These are phyloP conservation scores for Ptychodera flava DNA, from an alignment of 35 echinoderm and acorn worm species.

Conservation along the genomic window DNA sequence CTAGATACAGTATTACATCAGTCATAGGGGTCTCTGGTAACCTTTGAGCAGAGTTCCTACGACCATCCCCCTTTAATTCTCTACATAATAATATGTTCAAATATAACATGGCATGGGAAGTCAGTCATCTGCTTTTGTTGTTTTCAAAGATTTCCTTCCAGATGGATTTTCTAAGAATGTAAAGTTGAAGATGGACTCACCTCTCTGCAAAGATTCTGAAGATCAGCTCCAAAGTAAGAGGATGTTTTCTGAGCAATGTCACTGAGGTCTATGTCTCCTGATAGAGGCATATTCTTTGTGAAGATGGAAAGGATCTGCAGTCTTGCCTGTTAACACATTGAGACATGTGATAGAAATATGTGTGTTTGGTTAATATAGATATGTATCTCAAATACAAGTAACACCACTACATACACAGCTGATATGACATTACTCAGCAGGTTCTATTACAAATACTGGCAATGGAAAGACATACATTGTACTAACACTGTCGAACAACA, in stretches of 20 bases:
- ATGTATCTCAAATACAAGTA: too few species aligned
- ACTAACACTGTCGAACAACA: neutral
- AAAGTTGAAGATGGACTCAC: neutral
- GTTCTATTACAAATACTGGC: neutral
- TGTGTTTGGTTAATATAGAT: too few species aligned
- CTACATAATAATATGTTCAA: neutral
- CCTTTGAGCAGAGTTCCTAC: neutral
- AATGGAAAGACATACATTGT: neutral
- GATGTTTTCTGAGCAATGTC: conserved; percentile 17
- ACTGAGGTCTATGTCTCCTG: conserved; percentile 11
- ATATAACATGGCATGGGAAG: neutral
- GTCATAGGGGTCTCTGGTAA: neutral
- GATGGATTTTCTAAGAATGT: neutral
- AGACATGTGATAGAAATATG: too few species aligned
- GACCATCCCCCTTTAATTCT: neutral
- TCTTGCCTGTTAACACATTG: too few species aligned
- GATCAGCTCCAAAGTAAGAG: conserved; percentile 34
- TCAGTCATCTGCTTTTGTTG: too few species aligned
- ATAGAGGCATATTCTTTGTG: conserved; percentile 37
- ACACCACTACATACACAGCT: too few species aligned
- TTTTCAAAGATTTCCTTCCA: too few species aligned
- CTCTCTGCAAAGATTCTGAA: conserved; percentile 46
- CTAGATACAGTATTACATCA: too few species aligned
- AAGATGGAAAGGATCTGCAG: conserved; percentile 19
- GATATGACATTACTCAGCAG: too few species aligned